Evolutionary conservation across 2,888 invertebrate species (phyloP), one percentile per base, ranked within the genome.

Genomic region (Lottia gigantea): DNA sequence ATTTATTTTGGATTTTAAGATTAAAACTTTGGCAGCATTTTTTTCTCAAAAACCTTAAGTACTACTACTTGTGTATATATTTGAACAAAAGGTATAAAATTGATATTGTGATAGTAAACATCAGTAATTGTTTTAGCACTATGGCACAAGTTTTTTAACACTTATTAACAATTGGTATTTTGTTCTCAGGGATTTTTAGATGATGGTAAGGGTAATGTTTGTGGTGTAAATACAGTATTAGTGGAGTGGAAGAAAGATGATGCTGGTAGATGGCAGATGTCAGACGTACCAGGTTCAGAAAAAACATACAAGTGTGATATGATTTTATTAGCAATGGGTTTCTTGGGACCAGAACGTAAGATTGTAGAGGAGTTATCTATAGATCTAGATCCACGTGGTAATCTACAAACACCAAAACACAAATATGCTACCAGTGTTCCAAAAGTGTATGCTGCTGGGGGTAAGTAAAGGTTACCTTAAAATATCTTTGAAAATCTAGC

Each of bases 311-410:
- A 93, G 80, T 95, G 95, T 68, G 96, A 99, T 88, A 91, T 99
- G 76, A 95, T 98, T 70, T 91, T 99, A 75, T 91, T 99, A 66
- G 99, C 99, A 3, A 98, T 99, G 98, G 99, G 99, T 82, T 99
- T 99, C 91, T 90, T 97, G 74, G 98, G 98, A 0, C 98, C 98
- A 0, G 98, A 98, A 90, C 92, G 95, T 85, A 93, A 94, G 74
- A 93, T 98, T 69, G 93, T 96, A 66, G 92, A 92, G 80, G 95
- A 98, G 87, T 79, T 92, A 71, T 91, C 91, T 63, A 90, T 97
- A 61, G 93, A 94, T 61, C 90, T 95, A 83, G 98, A 99, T 89
- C 93, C 94, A 0, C 92, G 98, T 75, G 95, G 97, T 83, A 99
- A 99, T 90, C 93, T 97, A 79, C 93, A 94, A 83, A 95, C 96